A percentile compares a stretch with the other conserved stretches of the same genome.
Conservation (phyloP, 1,140 invertebrate genomes). For the Drosophila teissieri region DNA sequence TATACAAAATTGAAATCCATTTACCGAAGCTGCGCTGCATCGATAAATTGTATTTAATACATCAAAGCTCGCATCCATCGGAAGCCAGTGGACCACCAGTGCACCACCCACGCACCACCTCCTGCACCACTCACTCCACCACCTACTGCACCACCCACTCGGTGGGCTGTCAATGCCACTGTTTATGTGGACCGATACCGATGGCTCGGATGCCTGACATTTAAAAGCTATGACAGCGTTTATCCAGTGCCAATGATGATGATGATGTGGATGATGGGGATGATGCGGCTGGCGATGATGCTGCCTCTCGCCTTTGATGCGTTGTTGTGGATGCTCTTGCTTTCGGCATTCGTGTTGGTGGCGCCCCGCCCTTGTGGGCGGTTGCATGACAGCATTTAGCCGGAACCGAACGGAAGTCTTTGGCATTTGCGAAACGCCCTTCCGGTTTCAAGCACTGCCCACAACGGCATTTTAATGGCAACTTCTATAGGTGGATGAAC, state of each 20-base stretch:
- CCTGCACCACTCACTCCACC: slow-evolving; percentile 12
- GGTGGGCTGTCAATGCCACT: slow-evolving; percentile 47
- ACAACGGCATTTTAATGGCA: slow-evolving; percentile 6
- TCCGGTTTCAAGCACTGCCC: slow-evolving; percentile 21
- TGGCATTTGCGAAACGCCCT: slow-evolving; percentile 60
- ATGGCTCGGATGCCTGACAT: slow-evolving; percentile 59
- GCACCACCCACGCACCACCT: not conserved
- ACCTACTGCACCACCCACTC: slow-evolving; percentile 2
- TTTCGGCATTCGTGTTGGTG: slow-evolving; percentile 10
- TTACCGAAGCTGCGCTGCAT: slow-evolving; percentile 41
- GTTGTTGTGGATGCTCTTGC: not conserved
- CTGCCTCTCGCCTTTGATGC: not conserved
- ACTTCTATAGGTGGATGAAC: slow-evolving; percentile 11
- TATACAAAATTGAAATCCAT: slow-evolving; percentile 56
- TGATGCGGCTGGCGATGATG: slow-evolving; percentile 9
- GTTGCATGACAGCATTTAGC: slow-evolving; percentile 48
- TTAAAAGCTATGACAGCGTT: slow-evolving; percentile 75
- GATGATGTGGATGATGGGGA: slow-evolving; percentile 28
- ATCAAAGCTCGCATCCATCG: slow-evolving; percentile 23
- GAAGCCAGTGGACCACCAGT: not conserved
- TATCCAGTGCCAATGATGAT: slow-evolving; percentile 47
- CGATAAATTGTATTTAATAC: slow-evolving; percentile 62
- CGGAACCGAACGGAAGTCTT: slow-evolving; percentile 50
- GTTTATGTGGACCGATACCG: slow-evolving; percentile 37
- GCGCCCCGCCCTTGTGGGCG: slow-evolving; percentile 33